Conservation (phyloP, 2,888 invertebrate genomes). For the Metacarcinus magister region DNA sequence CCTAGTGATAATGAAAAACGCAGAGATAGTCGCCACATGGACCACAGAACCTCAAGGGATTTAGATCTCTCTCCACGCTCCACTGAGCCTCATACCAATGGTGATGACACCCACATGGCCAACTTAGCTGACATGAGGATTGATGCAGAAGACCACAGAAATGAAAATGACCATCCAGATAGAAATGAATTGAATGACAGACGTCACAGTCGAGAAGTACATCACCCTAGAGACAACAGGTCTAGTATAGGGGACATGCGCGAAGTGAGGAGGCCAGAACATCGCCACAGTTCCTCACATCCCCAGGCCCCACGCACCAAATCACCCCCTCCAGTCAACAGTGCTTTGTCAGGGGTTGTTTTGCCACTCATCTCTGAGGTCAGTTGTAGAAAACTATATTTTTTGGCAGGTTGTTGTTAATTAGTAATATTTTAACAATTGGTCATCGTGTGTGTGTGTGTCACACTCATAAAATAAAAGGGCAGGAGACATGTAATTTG, state of each 20-base stretch:
- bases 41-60: conserved; percentile 66
- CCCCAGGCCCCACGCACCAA: conserved; percentile 69
- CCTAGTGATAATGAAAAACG: conserved; percentile 72
- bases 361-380: conserved; percentile 78
- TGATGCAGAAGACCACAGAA: conserved; percentile 59
- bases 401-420: background rate
- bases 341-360: conserved; percentile 71
- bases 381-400: background rate
- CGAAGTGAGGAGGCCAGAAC: conserved; percentile 72
- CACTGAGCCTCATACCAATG: conserved; percentile 76
- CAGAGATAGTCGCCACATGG: conserved; percentile 67
- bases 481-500: too few species aligned
- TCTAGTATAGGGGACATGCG: conserved; percentile 63
- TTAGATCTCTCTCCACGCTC: conserved; percentile 71
- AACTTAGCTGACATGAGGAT: conserved; percentile 68
- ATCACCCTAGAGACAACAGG: conserved; percentile 73
- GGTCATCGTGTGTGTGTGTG: too few species aligned
- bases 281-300: conserved; percentile 70
- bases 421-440: background rate
- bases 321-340: conserved; percentile 68
- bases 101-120: conserved; percentile 72
- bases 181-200: conserved; percentile 75
- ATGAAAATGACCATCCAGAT: conserved; percentile 77
- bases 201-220: conserved; percentile 66
- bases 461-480: too few species aligned